Evolutionary conservation across 2,888 invertebrate genomes (phyloP).

Genomic region (Abscondita cerata): DNA sequence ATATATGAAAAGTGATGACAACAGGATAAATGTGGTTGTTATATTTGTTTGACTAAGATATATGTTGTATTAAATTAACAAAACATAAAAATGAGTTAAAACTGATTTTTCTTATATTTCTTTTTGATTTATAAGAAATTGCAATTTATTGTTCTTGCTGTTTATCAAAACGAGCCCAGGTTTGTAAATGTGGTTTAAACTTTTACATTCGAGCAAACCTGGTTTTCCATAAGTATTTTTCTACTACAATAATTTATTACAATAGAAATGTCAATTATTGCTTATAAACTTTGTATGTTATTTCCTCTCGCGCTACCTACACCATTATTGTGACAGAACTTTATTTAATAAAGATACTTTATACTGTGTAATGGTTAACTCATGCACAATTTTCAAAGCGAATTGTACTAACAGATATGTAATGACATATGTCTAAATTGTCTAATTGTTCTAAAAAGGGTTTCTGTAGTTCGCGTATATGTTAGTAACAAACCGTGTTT

Average conservation of each 20-base stretch:
- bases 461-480: neutral
- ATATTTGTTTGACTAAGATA: slow-evolving; percentile 2
- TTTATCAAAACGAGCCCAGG: neutral
- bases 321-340: slow-evolving; percentile 23
- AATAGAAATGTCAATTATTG: slow-evolving; percentile 20
- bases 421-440: neutral
- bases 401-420: neutral
- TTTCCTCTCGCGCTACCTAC: slow-evolving; percentile 14
- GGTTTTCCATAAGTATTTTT: slow-evolving; percentile 4
- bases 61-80: no score
- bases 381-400: neutral
- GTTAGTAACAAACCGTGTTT: slow-evolving; percentile 14
- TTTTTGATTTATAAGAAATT: no score
- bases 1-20: neutral
- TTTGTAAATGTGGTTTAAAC: neutral
- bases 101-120: no score
- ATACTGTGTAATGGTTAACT: slow-evolving; percentile 14
- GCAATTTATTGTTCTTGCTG: neutral
- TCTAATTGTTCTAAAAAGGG: slow-evolving; percentile 1
- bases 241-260: slow-evolving; percentile 12
- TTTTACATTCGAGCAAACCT: slow-evolving; percentile 2
- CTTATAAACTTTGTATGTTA: slow-evolving; percentile 24
- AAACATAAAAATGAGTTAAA: no score
- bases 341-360: slow-evolving; percentile 20
- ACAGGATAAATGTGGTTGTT: neutral